Conservation (phyloP, 2,888 invertebrate species). For the Invenusta paracnida region DNA sequence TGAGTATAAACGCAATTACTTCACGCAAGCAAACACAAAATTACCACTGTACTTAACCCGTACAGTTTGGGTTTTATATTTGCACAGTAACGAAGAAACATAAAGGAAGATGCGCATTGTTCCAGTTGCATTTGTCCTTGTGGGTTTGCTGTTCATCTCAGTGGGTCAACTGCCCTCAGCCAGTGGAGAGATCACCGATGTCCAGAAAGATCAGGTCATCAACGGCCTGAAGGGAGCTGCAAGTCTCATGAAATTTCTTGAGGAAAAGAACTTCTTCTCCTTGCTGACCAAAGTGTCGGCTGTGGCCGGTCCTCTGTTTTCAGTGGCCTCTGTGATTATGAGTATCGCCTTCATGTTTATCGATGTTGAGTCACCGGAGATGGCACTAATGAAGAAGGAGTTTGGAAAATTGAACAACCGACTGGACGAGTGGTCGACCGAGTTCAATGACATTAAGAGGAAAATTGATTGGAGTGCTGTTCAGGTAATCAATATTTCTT, state of each 20-base stretch:
- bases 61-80: no score
- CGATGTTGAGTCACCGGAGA: constrained; percentile 37
- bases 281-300: constrained; percentile 32
- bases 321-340: constrained; percentile 16
- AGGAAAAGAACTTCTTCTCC: constrained; percentile 37
- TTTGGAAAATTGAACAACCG: constrained; percentile 28
- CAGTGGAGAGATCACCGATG: constrained; percentile 14
- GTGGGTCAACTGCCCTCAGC: no score
- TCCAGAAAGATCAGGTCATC: constrained; percentile 32
- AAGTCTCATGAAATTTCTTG: constrained; percentile 27
- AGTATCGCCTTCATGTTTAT: constrained; percentile 36
- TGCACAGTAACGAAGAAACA: no score
- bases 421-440: constrained; percentile 30
- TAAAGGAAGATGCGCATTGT: no score
- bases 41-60: no score
- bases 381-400: constrained; percentile 39
- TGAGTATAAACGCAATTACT: no score
- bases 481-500: not conserved
- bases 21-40: no score
- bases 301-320: constrained; percentile 36
- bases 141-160: no score
- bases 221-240: constrained; percentile 32
- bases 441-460: constrained; percentile 31
- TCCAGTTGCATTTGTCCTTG: no score
- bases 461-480: constrained; percentile 41